A percentile compares a stretch with the other conserved stretches of the same genome.
phyloP scores from a whole-genome alignment of 2,113 vertebrate species.

The Gambusia holbrooki region DNA sequence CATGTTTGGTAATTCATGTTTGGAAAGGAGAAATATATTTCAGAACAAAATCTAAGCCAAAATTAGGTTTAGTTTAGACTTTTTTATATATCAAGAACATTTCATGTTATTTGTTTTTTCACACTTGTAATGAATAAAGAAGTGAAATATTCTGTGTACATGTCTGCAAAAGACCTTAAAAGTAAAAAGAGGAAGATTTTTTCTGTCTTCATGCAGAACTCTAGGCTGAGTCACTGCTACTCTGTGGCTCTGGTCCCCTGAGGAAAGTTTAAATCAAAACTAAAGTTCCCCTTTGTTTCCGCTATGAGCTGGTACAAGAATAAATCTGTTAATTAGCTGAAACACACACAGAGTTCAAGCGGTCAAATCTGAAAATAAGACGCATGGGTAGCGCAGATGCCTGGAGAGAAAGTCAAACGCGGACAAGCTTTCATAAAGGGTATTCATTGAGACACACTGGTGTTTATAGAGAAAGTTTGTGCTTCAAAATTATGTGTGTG shows the following conservation, averaged over 20 bases:
- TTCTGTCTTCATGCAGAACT: constrained; percentile 10
- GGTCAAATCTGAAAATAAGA: constrained; percentile 38
- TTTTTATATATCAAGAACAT: not conserved
- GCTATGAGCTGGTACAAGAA: constrained; percentile 33
- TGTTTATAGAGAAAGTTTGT: constrained; percentile 1
- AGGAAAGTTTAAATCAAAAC: constrained; percentile 40
- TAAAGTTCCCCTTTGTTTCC: constrained; percentile 44
- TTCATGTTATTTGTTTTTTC: not conserved
- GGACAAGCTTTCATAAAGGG: not conserved
- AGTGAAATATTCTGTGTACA: not conserved
- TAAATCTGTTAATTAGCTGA: constrained; percentile 43
- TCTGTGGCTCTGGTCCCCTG: constrained; percentile 28
- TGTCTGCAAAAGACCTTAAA: not conserved
- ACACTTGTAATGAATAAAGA: not conserved
- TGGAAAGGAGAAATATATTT: not conserved
- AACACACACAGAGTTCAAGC: constrained; percentile 34
- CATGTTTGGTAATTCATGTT: not conserved
- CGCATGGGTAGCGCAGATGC: constrained; percentile 1
- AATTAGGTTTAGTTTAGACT: not conserved
- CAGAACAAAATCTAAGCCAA: not conserved
- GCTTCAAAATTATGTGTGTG: not conserved
- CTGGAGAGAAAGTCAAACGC: not conserved
- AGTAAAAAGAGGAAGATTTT: not conserved
- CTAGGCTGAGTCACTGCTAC: constrained; percentile 25
- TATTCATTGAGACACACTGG: too few relatives aligned